phyloP scores from a whole-genome alignment of 2,888 invertebrate species.

The Girardia tigrina region DNA sequence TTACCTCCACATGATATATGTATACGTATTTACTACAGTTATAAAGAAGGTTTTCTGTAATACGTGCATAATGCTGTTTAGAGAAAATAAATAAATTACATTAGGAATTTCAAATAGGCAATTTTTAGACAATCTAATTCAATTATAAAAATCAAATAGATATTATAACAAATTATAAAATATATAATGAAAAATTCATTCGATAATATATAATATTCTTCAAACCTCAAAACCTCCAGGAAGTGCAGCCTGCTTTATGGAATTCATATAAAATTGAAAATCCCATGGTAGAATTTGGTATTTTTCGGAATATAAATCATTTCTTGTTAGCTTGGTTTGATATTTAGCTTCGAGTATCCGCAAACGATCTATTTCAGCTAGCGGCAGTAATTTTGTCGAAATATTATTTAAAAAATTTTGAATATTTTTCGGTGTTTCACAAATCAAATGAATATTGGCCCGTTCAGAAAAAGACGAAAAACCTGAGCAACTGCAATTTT shows the following conservation, averaged over 20 bases:
- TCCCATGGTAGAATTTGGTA: not conserved
- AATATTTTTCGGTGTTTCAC: not conserved
- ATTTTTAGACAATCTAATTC: no score
- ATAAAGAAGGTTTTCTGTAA: no score
- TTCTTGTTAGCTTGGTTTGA: not conserved
- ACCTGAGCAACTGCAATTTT: not conserved
- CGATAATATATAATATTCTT: no score
- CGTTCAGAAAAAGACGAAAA: not conserved
- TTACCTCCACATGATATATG: no score
- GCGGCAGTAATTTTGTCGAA: not conserved
- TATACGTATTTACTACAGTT: no score
- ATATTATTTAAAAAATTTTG: not conserved
- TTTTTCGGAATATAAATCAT: not conserved
- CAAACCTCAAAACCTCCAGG: not conserved
- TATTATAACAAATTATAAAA: no score
- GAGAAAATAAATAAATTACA: no score
- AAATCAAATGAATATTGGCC: constrained; percentile 1
- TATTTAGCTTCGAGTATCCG: not conserved
- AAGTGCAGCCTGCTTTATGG: not conserved
- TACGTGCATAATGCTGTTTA: no score
- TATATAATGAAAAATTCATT: no score
- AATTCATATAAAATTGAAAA: not conserved
- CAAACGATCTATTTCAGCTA: not conserved
- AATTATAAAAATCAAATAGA: no score
- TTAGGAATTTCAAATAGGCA: no score